Conservation (phyloP, 2,888 invertebrate species). For the Bimastos eiseni region DNA sequence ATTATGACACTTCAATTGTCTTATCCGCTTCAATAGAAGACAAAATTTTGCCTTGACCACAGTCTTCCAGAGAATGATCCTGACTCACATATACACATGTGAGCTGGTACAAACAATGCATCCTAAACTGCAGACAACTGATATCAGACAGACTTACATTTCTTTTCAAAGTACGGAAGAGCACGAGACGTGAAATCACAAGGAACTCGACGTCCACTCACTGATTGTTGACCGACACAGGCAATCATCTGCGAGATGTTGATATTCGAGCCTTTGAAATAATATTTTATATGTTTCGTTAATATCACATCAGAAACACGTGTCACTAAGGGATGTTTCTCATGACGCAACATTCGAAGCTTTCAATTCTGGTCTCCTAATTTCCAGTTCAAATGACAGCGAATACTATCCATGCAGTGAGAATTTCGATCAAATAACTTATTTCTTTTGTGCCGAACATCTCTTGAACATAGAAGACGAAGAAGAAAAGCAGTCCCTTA, state of each 20-base stretch:
- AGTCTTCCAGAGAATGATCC: too few relatives aligned
- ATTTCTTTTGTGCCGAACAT: not conserved
- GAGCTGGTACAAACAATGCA: too few relatives aligned
- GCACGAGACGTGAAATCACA: slow-evolving; percentile 94
- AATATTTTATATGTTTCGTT: not conserved
- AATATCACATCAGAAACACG: too few relatives aligned
- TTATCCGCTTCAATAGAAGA: too few relatives aligned
- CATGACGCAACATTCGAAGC: not conserved
- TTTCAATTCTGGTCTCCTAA: not conserved
- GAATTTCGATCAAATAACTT: not conserved
- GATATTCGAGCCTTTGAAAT: slow-evolving; percentile 80
- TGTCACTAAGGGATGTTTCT: not conserved
- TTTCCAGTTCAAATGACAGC: not conserved
- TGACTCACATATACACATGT: too few relatives aligned
- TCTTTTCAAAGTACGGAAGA: slow-evolving; percentile 86
- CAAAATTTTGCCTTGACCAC: too few relatives aligned
- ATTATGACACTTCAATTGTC: too few relatives aligned
- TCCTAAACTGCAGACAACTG: not conserved
- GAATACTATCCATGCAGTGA: not conserved
- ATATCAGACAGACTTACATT: slow-evolving; percentile 59
- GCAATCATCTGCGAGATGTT: slow-evolving; percentile 99
- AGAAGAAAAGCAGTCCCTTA: too few relatives aligned
- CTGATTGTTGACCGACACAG: slow-evolving; percentile 97
- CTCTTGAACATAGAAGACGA: not conserved
- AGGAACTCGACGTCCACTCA: slow-evolving; percentile 94